Evolutionary conservation across 2,113 vertebrate species (phyloP).

Genomic region (Hypanus sabinus): DNA sequence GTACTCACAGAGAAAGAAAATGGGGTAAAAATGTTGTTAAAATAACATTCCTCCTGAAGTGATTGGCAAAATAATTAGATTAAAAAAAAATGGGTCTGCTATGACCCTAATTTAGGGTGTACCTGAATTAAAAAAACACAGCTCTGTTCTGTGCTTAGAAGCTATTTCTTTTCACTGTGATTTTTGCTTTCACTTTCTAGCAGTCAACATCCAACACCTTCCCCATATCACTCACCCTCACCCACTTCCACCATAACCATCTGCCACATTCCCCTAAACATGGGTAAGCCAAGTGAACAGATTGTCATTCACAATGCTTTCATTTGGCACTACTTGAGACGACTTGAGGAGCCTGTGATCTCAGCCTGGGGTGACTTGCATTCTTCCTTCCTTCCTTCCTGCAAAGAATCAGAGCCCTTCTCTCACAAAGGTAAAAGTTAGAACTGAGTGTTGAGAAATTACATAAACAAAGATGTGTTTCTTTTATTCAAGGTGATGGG

Average conservation of each 20-base stretch:
- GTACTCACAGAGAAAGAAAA: neutral
- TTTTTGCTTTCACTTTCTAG: neutral
- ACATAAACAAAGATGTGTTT: neutral
- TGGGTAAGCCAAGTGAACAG: neutral
- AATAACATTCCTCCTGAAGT: too few relatives aligned
- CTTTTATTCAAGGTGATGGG: too few relatives aligned
- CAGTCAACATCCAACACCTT: too few relatives aligned
- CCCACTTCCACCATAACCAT: neutral
- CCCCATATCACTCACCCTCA: too few relatives aligned
- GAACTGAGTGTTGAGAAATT: neutral
- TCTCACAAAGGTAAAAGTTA: neutral
- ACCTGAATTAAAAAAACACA: too few relatives aligned
- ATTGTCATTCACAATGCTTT: neutral
- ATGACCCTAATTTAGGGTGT: neutral
- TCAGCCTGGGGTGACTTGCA: neutral
- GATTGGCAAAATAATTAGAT: neutral
- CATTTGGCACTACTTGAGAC: neutral
- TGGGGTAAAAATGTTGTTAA: neutral
- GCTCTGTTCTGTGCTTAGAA: neutral
- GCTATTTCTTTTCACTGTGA: neutral
- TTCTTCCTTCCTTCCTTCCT: neutral
- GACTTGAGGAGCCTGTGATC: neutral
- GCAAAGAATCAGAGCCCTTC: neutral
- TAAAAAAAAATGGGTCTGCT: neutral
- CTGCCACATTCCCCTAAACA: neutral